Conservation (phyloP, 2,797 vertebrate species). For the Cetoscarus ocellatus region DNA sequence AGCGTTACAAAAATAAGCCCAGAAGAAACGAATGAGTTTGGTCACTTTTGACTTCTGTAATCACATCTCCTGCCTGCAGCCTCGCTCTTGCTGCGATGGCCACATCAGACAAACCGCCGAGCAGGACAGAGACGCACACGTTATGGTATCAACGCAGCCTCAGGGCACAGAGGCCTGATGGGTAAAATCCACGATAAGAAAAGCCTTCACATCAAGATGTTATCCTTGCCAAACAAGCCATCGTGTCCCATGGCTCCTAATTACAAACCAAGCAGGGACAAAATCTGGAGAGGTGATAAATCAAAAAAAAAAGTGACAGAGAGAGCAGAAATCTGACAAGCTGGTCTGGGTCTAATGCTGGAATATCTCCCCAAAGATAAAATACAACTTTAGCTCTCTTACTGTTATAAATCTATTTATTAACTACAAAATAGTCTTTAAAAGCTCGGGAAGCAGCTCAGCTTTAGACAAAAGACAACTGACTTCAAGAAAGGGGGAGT, state of each 20-base stretch:
- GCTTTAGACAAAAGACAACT: conserved; percentile 43
- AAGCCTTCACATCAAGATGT: conserved; percentile 53
- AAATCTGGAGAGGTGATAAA: conserved; percentile 18
- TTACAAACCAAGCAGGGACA: conserved; percentile 32
- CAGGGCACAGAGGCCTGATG: conserved; percentile 40
- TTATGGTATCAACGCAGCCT: conserved; percentile 41
- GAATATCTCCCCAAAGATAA: background rate
- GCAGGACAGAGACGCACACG: conserved; percentile 3
- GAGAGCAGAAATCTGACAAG: background rate
- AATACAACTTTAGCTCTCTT: background rate
- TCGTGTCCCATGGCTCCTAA: conserved; percentile 47
- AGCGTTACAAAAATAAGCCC: too few relatives aligned
- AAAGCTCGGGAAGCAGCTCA: conserved; percentile 15
- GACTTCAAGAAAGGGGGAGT: conserved; percentile 24
- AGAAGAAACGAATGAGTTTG: background rate
- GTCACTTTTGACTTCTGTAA: conserved; percentile 12
- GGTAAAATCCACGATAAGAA: conserved; percentile 54
- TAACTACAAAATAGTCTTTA: too few relatives aligned
- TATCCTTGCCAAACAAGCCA: conserved; percentile 36
- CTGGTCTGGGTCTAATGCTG: background rate
- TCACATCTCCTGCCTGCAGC: conserved; percentile 23
- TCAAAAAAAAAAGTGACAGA: conserved; percentile 11
- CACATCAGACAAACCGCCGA: conserved; percentile 27
- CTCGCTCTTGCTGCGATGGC: conserved; percentile 1
- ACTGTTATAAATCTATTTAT: background rate